phyloP scores from a whole-genome alignment of 2,888 invertebrate genomes.

The Campoplex nolae region DNA sequence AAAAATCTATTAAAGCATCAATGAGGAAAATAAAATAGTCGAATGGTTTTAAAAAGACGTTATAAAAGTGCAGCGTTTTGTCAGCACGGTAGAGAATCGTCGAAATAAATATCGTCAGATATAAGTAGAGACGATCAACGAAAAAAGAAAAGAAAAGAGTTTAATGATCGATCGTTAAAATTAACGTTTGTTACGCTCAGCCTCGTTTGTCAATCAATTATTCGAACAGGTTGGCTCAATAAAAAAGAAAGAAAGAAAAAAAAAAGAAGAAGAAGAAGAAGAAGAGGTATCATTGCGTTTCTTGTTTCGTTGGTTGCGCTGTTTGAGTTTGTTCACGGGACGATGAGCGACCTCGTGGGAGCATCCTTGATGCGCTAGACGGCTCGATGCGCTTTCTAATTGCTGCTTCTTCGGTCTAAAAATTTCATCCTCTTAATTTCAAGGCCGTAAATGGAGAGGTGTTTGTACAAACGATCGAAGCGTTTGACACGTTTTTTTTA shows the following conservation, averaged over 20 bases:
- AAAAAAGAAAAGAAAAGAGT: not conserved
- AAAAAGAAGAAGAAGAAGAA: not conserved
- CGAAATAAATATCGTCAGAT: constrained; percentile 26
- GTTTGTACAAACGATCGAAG: constrained; percentile 8
- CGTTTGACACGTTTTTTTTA: not conserved
- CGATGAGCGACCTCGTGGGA: constrained; percentile 54
- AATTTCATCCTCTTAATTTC: constrained; percentile 64
- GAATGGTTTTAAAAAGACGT: constrained; percentile 1
- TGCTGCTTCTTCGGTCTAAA: constrained; percentile 62
- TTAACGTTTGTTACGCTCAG: constrained; percentile 7
- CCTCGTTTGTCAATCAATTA: constrained; percentile 20
- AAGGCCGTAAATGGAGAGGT: constrained; percentile 58
- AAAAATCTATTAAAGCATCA: not conserved
- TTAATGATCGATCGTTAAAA: constrained; percentile 36
- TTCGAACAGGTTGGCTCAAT: not conserved
- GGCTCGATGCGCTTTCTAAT: constrained; percentile 69
- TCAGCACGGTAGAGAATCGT: not conserved
- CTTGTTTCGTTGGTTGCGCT: constrained; percentile 5
- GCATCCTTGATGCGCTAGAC: constrained; percentile 60
- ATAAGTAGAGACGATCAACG: constrained; percentile 2
- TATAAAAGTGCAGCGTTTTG: constrained; percentile 17
- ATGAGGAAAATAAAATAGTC: not conserved
- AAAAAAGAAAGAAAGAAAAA: not conserved
- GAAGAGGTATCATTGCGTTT: not conserved
- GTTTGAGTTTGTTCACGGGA: constrained; percentile 41